Conservation (phyloP, 1,140 invertebrate species). For the Saxidomus purpurata region DNA sequence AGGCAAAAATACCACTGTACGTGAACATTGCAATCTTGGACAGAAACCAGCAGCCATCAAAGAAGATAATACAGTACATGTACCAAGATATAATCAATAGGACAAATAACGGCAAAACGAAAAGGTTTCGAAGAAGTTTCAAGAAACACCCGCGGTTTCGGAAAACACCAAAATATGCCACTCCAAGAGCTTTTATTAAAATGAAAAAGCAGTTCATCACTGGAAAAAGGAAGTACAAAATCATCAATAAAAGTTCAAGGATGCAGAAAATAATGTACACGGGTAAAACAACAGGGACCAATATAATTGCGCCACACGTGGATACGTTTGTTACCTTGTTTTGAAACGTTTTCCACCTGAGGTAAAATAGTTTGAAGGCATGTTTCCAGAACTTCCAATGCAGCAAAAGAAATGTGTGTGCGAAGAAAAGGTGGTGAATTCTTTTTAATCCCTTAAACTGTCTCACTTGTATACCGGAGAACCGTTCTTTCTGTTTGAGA, state of each 20-base stretch:
- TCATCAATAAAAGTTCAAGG: neutral
- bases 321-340: neutral
- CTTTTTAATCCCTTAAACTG: constrained; percentile 7
- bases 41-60: constrained; percentile 54
- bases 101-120: neutral
- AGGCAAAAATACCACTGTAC: constrained; percentile 54
- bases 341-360: neutral
- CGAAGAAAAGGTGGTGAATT: constrained; percentile 4
- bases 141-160: neutral
- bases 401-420: constrained; percentile 52
- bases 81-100: constrained; percentile 33
- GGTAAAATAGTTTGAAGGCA: neutral
- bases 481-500: constrained; percentile 6
- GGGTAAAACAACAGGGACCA: neutral
- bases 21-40: constrained; percentile 51
- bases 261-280: constrained; percentile 4
- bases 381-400: constrained; percentile 51
- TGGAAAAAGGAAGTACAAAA: constrained; percentile 32
- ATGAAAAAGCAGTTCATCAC: constrained; percentile 35
- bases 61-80: constrained; percentile 51
- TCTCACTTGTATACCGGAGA: constrained; percentile 22
- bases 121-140: neutral
- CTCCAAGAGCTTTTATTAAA: neutral
- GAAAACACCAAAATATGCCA: neutral
- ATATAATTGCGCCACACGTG: neutral